Percentiles rank a stretch among this genome's conserved stretches.
Evolutionary conservation across 2,797 vertebrate genomes (phyloP).

Genomic region (Cirrhinus molitorella): DNA sequence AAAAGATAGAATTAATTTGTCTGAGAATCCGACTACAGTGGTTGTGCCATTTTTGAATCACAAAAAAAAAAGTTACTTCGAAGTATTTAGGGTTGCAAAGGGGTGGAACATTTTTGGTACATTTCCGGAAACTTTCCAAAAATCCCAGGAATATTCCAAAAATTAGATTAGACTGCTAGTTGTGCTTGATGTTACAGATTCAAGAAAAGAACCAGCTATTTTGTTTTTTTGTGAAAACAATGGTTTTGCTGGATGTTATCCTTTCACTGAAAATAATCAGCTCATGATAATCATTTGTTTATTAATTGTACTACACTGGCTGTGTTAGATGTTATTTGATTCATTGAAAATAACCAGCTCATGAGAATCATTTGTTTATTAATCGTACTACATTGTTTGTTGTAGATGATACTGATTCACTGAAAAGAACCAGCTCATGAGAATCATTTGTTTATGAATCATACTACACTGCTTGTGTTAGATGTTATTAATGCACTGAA

Average conservation of each 20-base stretch:
- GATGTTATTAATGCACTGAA: background rate
- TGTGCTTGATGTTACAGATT: no score
- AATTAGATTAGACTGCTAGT: no score
- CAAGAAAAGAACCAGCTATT: no score
- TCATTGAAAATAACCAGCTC: background rate
- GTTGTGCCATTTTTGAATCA: background rate
- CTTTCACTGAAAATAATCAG: background rate
- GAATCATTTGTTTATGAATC: background rate
- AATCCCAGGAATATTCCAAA: no score
- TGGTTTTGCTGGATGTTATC: no score
- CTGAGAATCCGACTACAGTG: background rate
- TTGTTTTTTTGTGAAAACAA: no score
- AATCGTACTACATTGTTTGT: background rate
- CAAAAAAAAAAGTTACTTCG: background rate
- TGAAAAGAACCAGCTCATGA: no score
- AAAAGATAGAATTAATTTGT: background rate
- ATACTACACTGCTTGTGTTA: background rate
- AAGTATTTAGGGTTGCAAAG: no score
- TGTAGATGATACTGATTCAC: background rate
- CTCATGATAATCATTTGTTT: background rate
- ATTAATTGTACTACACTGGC: background rate
- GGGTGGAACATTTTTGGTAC: no score
- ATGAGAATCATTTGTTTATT: background rate
- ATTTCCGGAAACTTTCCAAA: no score
- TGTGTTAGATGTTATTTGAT: background rate